These are phyloP conservation scores for Anguilla marmorata DNA, from an alignment of 2,797 vertebrate species.

Conservation along the genomic window DNA sequence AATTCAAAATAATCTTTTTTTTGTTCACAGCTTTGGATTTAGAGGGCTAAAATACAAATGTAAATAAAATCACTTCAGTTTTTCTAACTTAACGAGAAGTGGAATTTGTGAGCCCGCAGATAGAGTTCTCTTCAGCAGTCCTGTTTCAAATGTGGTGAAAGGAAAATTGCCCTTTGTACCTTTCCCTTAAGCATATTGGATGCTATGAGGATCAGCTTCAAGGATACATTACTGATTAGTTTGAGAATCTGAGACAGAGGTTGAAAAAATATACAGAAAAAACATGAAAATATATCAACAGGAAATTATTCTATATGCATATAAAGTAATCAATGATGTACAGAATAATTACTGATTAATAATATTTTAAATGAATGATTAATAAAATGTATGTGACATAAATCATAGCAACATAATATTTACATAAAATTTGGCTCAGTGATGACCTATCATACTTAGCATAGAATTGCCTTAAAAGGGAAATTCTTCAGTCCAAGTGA, in stretches of 20 bases:
- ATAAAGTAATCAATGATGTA: neutral
- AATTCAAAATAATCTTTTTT: neutral
- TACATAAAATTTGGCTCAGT: neutral
- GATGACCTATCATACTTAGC: neutral
- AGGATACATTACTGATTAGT: neutral
- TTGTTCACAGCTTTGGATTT: neutral
- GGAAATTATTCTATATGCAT: neutral
- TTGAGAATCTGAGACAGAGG: too few species aligned
- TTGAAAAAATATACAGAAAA: neutral
- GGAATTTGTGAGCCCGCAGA: neutral
- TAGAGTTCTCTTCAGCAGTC: neutral
- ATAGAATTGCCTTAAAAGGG: neutral
- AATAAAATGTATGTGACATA: neutral
- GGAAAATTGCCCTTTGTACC: neutral
- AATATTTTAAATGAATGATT: neutral
- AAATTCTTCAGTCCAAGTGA: neutral
- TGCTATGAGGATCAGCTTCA: neutral
- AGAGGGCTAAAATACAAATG: neutral
- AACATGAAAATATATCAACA: neutral
- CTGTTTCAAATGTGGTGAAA: neutral
- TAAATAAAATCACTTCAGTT: neutral
- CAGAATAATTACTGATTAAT: neutral
- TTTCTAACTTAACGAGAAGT: neutral
- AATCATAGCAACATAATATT: neutral
- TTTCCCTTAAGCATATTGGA: neutral